Evolutionary conservation across 2,888 invertebrate species (phyloP).

Genomic region (Gisinianus flammeolus): DNA sequence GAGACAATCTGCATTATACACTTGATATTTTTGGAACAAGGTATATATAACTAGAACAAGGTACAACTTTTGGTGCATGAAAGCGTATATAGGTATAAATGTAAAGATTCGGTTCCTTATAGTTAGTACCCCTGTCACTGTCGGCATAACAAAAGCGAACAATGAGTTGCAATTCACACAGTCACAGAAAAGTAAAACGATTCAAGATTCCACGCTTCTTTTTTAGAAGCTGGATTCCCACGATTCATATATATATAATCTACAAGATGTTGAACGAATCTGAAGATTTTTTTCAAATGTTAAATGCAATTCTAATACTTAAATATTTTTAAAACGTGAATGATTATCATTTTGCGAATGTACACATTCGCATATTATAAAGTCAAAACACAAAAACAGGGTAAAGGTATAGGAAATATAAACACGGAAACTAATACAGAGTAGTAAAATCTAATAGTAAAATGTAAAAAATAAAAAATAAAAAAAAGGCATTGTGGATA

Average conservation of each 20-base stretch:
- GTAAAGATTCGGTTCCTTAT: not conserved
- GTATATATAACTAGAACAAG: too few species aligned
- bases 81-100: not conserved
- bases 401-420: too few species aligned
- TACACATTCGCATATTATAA: not conserved
- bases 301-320: not conserved
- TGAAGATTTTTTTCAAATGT: not conserved
- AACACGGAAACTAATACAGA: not conserved
- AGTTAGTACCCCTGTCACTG: not conserved
- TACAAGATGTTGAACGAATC: too few species aligned
- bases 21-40: too few species aligned
- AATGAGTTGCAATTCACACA: too few species aligned
- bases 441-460: not conserved
- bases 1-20: too few species aligned
- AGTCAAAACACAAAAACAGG: not conserved
- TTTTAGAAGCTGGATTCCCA: too few species aligned
- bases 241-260: too few species aligned
- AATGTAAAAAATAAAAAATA: not conserved
- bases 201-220: too few species aligned
- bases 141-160: not conserved
- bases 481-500: constrained; percentile 34
- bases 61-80: too few species aligned
- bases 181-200: not conserved
- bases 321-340: not conserved
- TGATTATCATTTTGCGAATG: not conserved